phyloP scores from a whole-genome alignment of 2,113 vertebrate genomes.

The Tyto alba region DNA sequence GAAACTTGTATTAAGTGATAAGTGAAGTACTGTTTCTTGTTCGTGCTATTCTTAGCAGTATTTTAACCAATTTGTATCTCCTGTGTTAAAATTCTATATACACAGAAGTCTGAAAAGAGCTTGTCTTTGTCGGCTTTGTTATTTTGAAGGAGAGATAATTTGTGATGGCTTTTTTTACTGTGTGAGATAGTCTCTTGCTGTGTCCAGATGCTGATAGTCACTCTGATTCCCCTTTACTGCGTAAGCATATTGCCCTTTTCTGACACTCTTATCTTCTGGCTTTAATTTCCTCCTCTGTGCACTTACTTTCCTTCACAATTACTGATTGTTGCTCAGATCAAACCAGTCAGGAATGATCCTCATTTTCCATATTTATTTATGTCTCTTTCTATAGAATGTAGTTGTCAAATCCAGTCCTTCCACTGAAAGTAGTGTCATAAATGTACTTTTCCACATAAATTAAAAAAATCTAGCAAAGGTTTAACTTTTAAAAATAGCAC shows the following conservation, averaged over 20 bases:
- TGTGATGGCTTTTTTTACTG: constrained; percentile 28
- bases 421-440: not conserved
- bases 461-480: not conserved
- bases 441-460: not conserved
- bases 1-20: constrained; percentile 64
- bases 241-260: not conserved
- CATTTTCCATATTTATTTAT: not conserved
- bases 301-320: not conserved
- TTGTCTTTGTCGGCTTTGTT: constrained; percentile 64
- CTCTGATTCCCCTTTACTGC: not conserved
- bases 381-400: not conserved
- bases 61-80: constrained; percentile 70
- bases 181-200: not conserved
- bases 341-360: not conserved
- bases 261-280: not conserved
- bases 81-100: constrained; percentile 55
- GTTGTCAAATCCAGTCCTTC: not conserved
- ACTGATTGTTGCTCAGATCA: not conserved
- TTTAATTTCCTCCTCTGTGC: not conserved
- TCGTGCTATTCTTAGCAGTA: constrained; percentile 70
- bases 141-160: constrained; percentile 27
- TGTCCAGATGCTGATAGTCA: not conserved
- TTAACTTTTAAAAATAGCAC: not conserved
- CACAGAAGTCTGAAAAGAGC: constrained; percentile 51
- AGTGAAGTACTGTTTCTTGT: constrained; percentile 71